Conservation (phyloP, 23 tunicate species). For the Phallusia fumigata region DNA sequence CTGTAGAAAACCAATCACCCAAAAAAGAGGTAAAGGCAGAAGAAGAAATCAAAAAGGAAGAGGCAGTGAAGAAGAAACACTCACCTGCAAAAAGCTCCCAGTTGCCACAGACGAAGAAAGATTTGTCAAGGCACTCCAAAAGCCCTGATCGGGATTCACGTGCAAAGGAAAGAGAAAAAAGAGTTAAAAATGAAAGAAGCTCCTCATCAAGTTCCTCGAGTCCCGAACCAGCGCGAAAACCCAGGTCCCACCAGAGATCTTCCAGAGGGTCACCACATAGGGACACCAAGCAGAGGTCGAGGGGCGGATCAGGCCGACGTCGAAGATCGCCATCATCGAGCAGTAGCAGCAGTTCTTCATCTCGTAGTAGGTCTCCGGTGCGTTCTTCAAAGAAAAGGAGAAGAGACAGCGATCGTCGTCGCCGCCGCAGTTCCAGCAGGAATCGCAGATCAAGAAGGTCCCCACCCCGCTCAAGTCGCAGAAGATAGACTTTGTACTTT, state of each 20-base stretch:
- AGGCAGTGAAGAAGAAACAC: not conserved
- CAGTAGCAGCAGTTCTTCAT: conserved; percentile 23
- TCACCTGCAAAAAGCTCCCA: not conserved
- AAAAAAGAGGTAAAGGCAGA: not conserved
- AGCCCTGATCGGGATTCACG: not conserved
- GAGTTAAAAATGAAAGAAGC: not conserved
- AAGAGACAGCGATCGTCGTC: conserved; percentile 4
- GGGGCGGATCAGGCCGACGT: conserved; percentile 9
- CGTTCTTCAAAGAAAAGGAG: conserved; percentile 6
- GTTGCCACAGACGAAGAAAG: not conserved
- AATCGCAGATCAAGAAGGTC: not conserved
- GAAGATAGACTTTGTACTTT: not conserved
- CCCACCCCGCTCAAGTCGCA: not conserved
- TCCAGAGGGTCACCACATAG: not conserved
- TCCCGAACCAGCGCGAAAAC: not conserved
- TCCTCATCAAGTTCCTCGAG: not conserved
- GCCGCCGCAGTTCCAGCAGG: conserved; percentile 13
- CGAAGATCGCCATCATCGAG: conserved; percentile 25
- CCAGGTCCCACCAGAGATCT: not conserved
- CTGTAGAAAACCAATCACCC: conserved; percentile 13
- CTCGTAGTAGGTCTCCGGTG: not conserved
- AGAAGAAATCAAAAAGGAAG: too few species aligned
- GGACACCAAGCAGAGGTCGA: not conserved
- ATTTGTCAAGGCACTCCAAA: not conserved
- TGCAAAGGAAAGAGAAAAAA: not conserved